Conservation (phyloP, 2,797 vertebrate genomes). For the Triplophysa yarkandensis region DNA sequence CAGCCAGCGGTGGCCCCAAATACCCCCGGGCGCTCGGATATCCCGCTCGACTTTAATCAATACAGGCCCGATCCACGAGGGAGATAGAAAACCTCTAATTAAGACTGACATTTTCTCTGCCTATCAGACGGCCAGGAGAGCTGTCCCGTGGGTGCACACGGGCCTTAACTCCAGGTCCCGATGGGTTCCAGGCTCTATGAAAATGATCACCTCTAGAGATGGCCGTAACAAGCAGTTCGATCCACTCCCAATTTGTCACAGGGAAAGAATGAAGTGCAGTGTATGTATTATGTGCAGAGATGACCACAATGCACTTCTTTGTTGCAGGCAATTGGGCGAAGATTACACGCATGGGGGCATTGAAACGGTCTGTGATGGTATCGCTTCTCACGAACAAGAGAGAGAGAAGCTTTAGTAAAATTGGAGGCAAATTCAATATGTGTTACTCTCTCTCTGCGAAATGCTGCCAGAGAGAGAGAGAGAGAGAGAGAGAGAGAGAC, state of each 20-base stretch:
- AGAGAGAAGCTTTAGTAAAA: constrained; percentile 36
- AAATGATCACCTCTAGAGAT: constrained; percentile 8
- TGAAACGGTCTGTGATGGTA: constrained; percentile 43
- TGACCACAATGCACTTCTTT: constrained; percentile 36
- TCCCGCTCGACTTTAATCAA: constrained; percentile 23
- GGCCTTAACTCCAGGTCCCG: neutral
- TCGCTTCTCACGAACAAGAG: constrained; percentile 34
- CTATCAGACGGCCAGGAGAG: constrained; percentile 10
- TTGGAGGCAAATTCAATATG: constrained; percentile 45
- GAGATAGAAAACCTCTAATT: constrained; percentile 26
- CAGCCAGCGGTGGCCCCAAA: constrained; percentile 7
- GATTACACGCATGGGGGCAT: constrained; percentile 28
- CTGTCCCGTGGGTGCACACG: neutral
- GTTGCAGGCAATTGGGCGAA: constrained; percentile 20
- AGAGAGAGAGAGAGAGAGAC: neutral
- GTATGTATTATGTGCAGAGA: neutral
- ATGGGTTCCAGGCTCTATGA: neutral
- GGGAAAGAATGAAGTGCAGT: neutral
- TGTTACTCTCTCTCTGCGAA: constrained; percentile 20
- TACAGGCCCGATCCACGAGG: constrained; percentile 6
- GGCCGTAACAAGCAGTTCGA: constrained; percentile 12
- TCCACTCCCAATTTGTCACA: constrained; percentile 21
- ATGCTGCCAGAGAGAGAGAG: constrained; percentile 25
- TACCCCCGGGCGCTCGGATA: neutral
- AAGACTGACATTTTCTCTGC: constrained; percentile 14